These are phyloP conservation scores for Oophaga pumilio DNA, from an alignment of 2,113 vertebrate genomes.

Conservation along the genomic window DNA sequence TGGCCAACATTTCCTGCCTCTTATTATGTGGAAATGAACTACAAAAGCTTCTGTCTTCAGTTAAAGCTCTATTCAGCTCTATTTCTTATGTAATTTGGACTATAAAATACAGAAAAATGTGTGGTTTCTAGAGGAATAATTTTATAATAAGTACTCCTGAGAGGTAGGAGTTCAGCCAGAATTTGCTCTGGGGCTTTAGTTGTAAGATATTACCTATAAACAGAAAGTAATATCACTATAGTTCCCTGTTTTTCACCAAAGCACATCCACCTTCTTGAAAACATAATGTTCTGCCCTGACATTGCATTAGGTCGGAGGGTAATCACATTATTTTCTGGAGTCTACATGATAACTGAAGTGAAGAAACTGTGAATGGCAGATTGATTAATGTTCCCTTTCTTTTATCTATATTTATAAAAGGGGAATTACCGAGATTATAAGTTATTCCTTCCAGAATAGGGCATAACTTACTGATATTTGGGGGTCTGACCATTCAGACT, in stretches of 20 bases:
- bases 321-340: neutral
- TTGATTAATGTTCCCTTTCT: neutral
- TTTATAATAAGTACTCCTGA: slow-evolving; percentile 45
- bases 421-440: too few species aligned
- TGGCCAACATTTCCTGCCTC: slow-evolving; percentile 58
- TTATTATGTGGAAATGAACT: slow-evolving; percentile 63
- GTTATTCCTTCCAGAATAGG: too few species aligned
- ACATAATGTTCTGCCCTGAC: neutral
- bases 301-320: neutral
- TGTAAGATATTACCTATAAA: slow-evolving; percentile 29
- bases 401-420: neutral
- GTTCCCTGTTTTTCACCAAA: slow-evolving; percentile 1
- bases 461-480: too few species aligned
- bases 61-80: slow-evolving; percentile 24
- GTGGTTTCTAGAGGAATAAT: slow-evolving; percentile 48
- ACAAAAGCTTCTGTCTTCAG: slow-evolving; percentile 54
- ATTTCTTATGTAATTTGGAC: slow-evolving; percentile 46
- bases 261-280: slow-evolving; percentile 7
- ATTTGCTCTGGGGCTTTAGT: slow-evolving; percentile 46
- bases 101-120: slow-evolving; percentile 34
- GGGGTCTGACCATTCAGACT: too few species aligned
- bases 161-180: slow-evolving; percentile 45
- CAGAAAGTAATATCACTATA: slow-evolving; percentile 20
- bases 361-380: neutral
- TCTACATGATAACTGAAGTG: neutral